These are phyloP conservation scores for Melospiza georgiana DNA, from an alignment of 2,113 vertebrate species.

Conservation along the genomic window DNA sequence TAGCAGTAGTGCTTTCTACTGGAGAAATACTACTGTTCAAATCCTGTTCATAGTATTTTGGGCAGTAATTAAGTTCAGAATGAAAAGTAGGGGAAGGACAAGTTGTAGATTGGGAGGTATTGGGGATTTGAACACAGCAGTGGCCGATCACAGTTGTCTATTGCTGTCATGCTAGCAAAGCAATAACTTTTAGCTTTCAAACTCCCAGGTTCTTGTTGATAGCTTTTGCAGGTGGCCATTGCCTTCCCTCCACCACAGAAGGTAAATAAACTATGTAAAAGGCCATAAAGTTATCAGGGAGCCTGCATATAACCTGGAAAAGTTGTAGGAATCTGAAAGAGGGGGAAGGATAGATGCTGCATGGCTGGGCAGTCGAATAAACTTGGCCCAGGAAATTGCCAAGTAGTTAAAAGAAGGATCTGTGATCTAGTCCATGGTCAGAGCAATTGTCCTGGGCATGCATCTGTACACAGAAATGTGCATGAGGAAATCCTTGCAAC, in stretches of 20 bases:
- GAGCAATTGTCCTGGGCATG: neutral
- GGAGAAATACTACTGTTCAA: neutral
- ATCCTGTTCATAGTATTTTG: neutral
- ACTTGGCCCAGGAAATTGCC: neutral
- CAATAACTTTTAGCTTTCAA: neutral
- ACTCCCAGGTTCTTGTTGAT: neutral
- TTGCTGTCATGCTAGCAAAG: neutral
- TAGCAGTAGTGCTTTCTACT: neutral
- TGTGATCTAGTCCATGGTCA: fast-evolving
- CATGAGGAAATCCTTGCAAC: neutral
- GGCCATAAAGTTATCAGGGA: neutral
- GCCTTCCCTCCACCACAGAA: neutral
- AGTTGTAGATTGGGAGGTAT: neutral
- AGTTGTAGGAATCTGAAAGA: neutral
- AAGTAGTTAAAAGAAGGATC: neutral
- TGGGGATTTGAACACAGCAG: neutral
- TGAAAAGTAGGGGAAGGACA: neutral
- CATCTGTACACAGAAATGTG: neutral
- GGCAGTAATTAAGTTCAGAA: neutral
- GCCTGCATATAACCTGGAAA: neutral
- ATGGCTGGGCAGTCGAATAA: neutral
- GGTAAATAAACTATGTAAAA: neutral
- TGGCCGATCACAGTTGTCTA: neutral
- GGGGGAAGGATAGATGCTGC: neutral
- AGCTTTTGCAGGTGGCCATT: neutral